phyloP scores from a whole-genome alignment of 2,888 invertebrate genomes.

The Ormia ochracea region DNA sequence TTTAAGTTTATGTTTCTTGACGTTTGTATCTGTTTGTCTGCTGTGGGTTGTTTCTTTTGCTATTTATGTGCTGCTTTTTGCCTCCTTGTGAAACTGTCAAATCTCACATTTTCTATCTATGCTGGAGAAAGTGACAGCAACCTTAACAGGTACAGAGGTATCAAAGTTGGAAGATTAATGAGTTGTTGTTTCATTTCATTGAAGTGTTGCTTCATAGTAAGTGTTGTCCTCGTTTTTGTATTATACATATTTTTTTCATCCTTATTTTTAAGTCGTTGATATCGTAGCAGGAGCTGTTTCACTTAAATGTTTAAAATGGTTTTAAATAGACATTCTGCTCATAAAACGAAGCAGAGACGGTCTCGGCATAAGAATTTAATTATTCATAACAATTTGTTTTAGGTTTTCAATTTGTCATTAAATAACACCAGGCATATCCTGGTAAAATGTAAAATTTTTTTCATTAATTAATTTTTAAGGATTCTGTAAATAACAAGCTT shows the following conservation, averaged over 20 bases:
- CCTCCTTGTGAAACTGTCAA: constrained; percentile 24
- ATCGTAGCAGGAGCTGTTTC: background rate
- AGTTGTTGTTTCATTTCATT: constrained; percentile 55
- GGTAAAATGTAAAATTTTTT: background rate
- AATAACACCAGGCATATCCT: constrained; percentile 4
- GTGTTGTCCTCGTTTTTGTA: constrained; percentile 57
- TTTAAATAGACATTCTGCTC: background rate
- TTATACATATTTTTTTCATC: constrained; percentile 1
- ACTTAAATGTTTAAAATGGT: constrained; percentile 7
- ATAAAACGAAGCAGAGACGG: background rate
- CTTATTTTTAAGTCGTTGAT: too few relatives aligned
- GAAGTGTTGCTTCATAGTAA: constrained; percentile 44
- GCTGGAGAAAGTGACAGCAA: constrained; percentile 36
- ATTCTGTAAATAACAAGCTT: background rate
- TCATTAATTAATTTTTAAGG: background rate
- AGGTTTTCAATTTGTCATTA: constrained; percentile 36
- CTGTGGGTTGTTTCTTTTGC: background rate
- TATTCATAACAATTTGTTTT: constrained; percentile 20
- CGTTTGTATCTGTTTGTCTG: constrained; percentile 6
- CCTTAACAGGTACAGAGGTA: constrained; percentile 35
- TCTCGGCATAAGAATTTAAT: background rate
- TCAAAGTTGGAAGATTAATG: constrained; percentile 60
- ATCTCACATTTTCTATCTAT: constrained; percentile 24
- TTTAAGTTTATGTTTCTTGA: constrained; percentile 22
- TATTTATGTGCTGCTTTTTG: background rate